phyloP scores from a whole-genome alignment of 2,113 vertebrate genomes.

The Pyxicephalus adspersus region DNA sequence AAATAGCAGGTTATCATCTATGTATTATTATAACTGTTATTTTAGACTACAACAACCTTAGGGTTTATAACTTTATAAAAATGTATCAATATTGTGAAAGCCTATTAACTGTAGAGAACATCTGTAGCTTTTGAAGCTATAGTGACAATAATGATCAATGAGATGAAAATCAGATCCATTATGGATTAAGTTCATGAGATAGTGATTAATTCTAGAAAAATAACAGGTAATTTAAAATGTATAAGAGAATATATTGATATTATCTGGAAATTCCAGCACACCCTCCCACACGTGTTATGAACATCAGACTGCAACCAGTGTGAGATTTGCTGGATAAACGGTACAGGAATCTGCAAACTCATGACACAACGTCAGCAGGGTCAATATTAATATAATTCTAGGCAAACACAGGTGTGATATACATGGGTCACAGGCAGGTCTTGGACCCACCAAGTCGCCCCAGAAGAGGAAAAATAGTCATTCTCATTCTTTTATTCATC shows the following conservation, averaged over 20 bases:
- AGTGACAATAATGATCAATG: too few relatives aligned
- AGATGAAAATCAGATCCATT: neutral
- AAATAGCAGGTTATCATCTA: too few relatives aligned
- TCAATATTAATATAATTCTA: conserved; percentile 21
- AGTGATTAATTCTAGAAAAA: neutral
- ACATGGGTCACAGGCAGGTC: neutral
- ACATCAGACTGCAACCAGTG: neutral
- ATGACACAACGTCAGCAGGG: neutral
- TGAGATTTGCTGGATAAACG: neutral
- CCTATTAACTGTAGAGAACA: too few relatives aligned
- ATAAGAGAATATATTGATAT: neutral
- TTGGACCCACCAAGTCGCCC: neutral
- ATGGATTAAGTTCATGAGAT: neutral
- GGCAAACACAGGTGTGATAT: conserved; percentile 1
- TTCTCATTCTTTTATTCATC: too few relatives aligned
- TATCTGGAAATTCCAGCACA: neutral
- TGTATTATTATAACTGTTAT: too few relatives aligned
- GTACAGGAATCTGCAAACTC: neutral
- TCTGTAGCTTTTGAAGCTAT: too few relatives aligned
- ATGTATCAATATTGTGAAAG: too few relatives aligned
- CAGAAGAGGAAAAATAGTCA: too few relatives aligned
- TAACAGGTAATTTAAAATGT: neutral
- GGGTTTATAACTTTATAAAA: too few relatives aligned
- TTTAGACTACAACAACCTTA: too few relatives aligned
- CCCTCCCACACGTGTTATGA: neutral